Conservation (phyloP, 2,888 invertebrate genomes). For the Tetragonula carbonaria region DNA sequence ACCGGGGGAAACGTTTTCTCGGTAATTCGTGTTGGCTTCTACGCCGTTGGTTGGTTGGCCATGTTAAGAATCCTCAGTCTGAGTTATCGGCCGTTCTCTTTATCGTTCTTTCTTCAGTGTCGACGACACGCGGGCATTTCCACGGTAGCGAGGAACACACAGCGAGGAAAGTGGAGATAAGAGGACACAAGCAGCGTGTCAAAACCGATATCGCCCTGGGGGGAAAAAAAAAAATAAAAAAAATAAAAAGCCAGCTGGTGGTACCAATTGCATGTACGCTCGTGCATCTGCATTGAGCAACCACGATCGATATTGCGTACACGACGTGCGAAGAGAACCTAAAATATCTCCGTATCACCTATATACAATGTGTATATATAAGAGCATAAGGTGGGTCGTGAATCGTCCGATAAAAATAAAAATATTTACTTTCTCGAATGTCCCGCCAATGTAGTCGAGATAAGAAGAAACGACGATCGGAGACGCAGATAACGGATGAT, state of each 20-base stretch:
- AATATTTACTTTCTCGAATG: slow-evolving; percentile 22
- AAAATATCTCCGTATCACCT: neutral
- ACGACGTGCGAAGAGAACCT: neutral
- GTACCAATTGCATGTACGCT: neutral
- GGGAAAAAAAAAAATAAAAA: neutral
- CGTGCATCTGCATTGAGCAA: neutral
- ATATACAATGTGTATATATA: neutral
- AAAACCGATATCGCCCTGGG: neutral
- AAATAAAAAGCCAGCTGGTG: neutral
- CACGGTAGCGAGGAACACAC: slow-evolving; percentile 3
- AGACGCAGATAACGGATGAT: slow-evolving; percentile 10
- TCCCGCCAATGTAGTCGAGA: neutral
- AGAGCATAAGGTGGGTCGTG: neutral
- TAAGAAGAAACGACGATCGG: neutral
- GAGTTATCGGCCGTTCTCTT: slow-evolving; percentile 58
- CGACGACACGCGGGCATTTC: slow-evolving; percentile 26
- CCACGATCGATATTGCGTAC: neutral
- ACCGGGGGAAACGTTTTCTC: neutral
- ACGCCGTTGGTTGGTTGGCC: slow-evolving; percentile 42
- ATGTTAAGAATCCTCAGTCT: slow-evolving; percentile 26
- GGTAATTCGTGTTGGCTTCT: neutral
- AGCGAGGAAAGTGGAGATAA: slow-evolving; percentile 37
- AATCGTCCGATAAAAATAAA: slow-evolving; percentile 8
- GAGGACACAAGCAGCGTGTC: slow-evolving; percentile 38
- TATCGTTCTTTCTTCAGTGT: slow-evolving; percentile 43